Evolutionary conservation across 23 tunicate species (phyloP).

Genomic region (Diplosoma virens): DNA sequence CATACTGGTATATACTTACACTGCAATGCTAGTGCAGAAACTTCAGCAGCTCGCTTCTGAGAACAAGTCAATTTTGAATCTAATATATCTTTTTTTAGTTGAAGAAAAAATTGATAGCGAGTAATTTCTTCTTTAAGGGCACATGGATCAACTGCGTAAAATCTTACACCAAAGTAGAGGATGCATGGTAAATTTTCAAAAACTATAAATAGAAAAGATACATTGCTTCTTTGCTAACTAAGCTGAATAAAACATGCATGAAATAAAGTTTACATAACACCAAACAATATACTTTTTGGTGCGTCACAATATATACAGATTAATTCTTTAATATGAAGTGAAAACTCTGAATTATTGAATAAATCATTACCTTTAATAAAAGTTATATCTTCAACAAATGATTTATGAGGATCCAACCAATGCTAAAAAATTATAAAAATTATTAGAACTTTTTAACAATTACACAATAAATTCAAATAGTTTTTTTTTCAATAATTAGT

Average conservation of each 20-base stretch:
- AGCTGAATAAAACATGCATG: not conserved
- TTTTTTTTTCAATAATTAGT: no score
- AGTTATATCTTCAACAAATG: slow-evolving; percentile 58
- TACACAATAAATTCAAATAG: not conserved
- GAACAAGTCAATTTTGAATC: slow-evolving; percentile 51
- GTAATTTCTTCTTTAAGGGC: slow-evolving; percentile 82
- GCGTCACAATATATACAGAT: not conserved
- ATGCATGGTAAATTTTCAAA: slow-evolving; percentile 1
- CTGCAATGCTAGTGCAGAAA: slow-evolving; percentile 80
- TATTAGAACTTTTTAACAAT: not conserved
- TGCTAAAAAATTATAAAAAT: slow-evolving; percentile 23
- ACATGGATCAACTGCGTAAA: slow-evolving; percentile 79
- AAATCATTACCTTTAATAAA: slow-evolving; percentile 37
- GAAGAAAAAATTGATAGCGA: slow-evolving; percentile 81
- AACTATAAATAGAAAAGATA: slow-evolving; percentile 1
- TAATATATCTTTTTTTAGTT: slow-evolving; percentile 69
- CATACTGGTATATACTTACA: slow-evolving; percentile 49
- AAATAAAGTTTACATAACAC: not conserved
- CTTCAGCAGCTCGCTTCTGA: slow-evolving; percentile 61
- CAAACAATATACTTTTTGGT: not conserved
- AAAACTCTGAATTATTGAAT: not conserved
- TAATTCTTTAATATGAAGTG: not conserved
- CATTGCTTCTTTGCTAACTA: not conserved
- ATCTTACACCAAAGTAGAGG: slow-evolving; percentile 77
- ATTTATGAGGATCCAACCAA: slow-evolving; percentile 65